Conservation (phyloP, 2,113 vertebrate genomes). For the Globicephala melas region DNA sequence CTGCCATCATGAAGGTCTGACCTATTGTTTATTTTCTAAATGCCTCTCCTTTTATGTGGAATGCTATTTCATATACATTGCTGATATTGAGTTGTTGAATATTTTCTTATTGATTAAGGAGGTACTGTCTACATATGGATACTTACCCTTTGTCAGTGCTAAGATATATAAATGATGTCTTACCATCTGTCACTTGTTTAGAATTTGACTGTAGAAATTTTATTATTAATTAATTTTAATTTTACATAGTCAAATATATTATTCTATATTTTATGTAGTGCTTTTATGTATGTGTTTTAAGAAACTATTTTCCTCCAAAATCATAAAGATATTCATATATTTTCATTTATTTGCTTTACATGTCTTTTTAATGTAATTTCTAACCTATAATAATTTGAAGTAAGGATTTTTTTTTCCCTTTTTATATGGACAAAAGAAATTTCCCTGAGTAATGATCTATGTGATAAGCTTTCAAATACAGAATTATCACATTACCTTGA, state of each 20-base stretch:
- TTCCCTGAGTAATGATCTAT: not conserved
- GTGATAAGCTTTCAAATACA: not conserved
- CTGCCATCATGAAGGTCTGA: no score
- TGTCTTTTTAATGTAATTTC: not conserved
- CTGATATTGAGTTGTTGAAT: not conserved
- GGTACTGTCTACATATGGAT: not conserved
- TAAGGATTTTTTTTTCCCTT: not conserved
- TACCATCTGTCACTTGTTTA: not conserved
- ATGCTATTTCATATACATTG: not conserved
- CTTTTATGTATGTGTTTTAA: not conserved
- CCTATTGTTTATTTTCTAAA: not conserved
- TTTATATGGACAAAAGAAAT: not conserved
- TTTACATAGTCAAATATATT: not conserved
- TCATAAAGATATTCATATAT: not conserved
- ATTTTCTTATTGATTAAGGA: not conserved
- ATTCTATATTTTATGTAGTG: not conserved
- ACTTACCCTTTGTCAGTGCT: not conserved
- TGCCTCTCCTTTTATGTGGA: not conserved
- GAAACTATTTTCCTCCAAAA: not conserved
- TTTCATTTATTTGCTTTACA: not conserved
- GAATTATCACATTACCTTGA: not conserved
- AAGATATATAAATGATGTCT: not conserved
- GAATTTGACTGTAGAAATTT: not conserved
- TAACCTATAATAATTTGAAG: slow-evolving; percentile 1
- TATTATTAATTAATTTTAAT: not conserved